Conservation (phyloP, 1,140 invertebrate genomes). For the Proales similis region DNA sequence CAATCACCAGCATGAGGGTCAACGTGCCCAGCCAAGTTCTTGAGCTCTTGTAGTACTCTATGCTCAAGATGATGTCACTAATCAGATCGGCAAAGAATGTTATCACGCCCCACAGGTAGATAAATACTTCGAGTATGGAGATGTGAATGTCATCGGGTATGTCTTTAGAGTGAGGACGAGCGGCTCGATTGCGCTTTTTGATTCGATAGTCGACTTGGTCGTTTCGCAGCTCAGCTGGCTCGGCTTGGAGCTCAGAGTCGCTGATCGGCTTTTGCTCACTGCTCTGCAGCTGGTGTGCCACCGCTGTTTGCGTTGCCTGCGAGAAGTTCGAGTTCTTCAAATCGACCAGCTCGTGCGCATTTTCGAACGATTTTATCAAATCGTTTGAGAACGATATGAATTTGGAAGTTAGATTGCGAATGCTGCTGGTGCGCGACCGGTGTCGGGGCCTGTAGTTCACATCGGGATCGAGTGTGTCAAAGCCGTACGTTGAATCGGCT, state of each 20-base stretch:
- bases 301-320: slow-evolving; percentile 16
- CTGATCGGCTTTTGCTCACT: background rate
- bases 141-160: slow-evolving; percentile 36
- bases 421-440: slow-evolving; percentile 1
- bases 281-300: background rate
- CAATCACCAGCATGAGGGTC: slow-evolving; percentile 34
- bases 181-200: slow-evolving; percentile 3
- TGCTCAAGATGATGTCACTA: slow-evolving; percentile 18
- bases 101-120: slow-evolving; percentile 36
- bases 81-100: slow-evolving; percentile 34
- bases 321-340: slow-evolving; percentile 35
- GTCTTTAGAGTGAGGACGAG: slow-evolving; percentile 11
- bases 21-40: slow-evolving; percentile 14
- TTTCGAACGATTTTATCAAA: slow-evolving; percentile 27
- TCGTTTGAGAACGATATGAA: slow-evolving; percentile 24
- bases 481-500: too few relatives aligned
- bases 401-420: slow-evolving; percentile 4
- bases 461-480: too few relatives aligned
- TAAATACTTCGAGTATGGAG: slow-evolving; percentile 34
- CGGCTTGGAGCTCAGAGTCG: background rate
- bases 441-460: too few relatives aligned
- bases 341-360: slow-evolving; percentile 34
- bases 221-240: too few relatives aligned
- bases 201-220: slow-evolving; percentile 27
- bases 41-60: slow-evolving; percentile 10